Percentiles rank a stretch among this genome's conserved stretches.
These are phyloP conservation scores for Malurus elegans DNA, from an alignment of 2,113 vertebrate genomes.

Conservation along the genomic window DNA sequence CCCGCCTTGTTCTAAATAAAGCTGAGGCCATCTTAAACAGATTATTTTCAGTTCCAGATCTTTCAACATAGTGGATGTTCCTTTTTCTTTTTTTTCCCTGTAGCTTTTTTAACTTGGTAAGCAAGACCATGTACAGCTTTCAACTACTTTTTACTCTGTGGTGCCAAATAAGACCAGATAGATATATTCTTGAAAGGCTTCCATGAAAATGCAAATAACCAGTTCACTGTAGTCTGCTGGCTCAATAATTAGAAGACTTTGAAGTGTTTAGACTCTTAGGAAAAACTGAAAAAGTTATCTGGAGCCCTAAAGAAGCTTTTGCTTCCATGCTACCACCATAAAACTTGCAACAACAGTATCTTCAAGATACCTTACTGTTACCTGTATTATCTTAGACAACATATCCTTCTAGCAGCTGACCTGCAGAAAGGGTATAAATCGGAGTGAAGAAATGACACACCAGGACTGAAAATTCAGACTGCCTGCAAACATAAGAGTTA, in stretches of 20 bases:
- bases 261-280: not conserved
- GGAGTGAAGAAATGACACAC: not conserved
- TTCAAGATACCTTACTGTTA: not conserved
- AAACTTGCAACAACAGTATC: not conserved
- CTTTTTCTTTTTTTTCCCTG: not conserved
- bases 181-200: constrained; percentile 9
- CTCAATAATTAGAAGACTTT: not conserved
- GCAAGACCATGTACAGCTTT: constrained; percentile 7
- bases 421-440: not conserved
- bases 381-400: not conserved
- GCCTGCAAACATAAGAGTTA: not conserved
- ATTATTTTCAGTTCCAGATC: not conserved
- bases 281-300: not conserved
- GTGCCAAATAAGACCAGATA: constrained; percentile 37
- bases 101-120: not conserved
- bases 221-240: constrained; percentile 3
- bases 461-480: not conserved
- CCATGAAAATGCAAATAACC: constrained; percentile 49
- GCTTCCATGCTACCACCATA: not conserved
- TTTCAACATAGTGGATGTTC: not conserved
- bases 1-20: not conserved
- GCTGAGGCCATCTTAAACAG: not conserved
- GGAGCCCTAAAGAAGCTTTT: not conserved
- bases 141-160: constrained; percentile 29
- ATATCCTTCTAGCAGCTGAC: not conserved